These are phyloP conservation scores for Megalops atlanticus DNA, from an alignment of 2,113 vertebrate species.

Conservation along the genomic window DNA sequence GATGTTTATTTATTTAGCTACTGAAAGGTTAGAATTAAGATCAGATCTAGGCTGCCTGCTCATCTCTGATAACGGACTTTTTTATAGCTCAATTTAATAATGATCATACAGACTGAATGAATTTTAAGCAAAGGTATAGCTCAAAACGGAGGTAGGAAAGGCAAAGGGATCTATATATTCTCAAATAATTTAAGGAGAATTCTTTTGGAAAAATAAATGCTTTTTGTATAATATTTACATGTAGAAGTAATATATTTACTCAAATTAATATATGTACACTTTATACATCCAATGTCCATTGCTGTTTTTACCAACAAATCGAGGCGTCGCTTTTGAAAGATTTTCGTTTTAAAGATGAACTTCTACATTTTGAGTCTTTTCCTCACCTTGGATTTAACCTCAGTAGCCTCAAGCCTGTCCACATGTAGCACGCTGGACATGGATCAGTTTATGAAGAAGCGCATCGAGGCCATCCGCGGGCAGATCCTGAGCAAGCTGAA, in stretches of 20 bases:
- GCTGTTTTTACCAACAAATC: background rate
- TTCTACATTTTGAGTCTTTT: slow-evolving; percentile 81
- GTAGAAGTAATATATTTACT: slow-evolving; percentile 2
- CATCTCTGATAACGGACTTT: slow-evolving; percentile 1
- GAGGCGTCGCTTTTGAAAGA: slow-evolving; percentile 26
- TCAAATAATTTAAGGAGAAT: too few relatives aligned
- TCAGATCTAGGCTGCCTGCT: background rate
- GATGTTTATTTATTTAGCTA: background rate
- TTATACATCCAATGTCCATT: background rate
- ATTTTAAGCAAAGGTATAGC: slow-evolving; percentile 3
- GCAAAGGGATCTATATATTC: background rate
- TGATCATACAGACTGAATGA: background rate
- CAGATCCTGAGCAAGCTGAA: slow-evolving; percentile 98
- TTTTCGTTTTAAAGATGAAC: slow-evolving; percentile 80
- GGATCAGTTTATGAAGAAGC: slow-evolving; percentile 94
- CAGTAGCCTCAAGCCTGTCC: slow-evolving; percentile 85
- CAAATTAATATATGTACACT: slow-evolving; percentile 10
- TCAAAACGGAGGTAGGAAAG: background rate
- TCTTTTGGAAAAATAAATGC: too few relatives aligned
- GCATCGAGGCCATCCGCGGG: slow-evolving; percentile 93
- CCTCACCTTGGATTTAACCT: slow-evolving; percentile 83
- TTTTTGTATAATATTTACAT: slow-evolving; percentile 10
- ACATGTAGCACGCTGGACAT: slow-evolving; percentile 96
- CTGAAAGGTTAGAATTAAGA: background rate
- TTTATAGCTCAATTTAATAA: background rate